Conservation (phyloP, 2,888 invertebrate genomes). For the Lithophane ornitopus region DNA sequence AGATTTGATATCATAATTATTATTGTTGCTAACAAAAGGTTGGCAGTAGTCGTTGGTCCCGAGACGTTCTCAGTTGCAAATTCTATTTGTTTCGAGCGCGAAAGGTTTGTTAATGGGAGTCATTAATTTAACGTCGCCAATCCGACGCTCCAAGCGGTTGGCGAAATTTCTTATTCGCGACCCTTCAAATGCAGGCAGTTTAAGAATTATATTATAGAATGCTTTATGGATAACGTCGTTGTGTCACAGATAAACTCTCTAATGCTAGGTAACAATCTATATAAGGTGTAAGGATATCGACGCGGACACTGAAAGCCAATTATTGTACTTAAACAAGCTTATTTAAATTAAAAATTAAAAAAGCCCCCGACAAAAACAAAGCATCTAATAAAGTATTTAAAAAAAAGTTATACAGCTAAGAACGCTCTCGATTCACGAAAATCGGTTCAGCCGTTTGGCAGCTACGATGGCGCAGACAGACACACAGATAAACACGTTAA, state of each 20-base stretch:
- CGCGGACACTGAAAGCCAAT: too few relatives aligned
- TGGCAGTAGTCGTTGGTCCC: constrained; percentile 28
- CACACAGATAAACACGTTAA: too few relatives aligned
- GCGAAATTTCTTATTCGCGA: constrained; percentile 64
- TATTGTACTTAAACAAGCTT: too few relatives aligned
- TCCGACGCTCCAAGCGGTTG: constrained; percentile 64
- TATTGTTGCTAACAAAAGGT: constrained; percentile 52
- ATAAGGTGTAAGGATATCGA: background rate
- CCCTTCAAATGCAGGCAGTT: constrained; percentile 58
- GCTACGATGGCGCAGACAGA: too few relatives aligned
- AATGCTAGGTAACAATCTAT: constrained; percentile 1
- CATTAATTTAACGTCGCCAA: constrained; percentile 76
- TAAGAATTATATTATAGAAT: constrained; percentile 44
- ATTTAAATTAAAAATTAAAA: too few relatives aligned
- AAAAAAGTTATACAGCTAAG: too few relatives aligned
- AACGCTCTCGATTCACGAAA: too few relatives aligned
- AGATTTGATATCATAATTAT: constrained; percentile 50
- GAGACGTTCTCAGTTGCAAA: constrained; percentile 56
- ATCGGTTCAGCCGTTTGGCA: too few relatives aligned
- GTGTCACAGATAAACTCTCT: constrained; percentile 14
- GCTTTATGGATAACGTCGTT: constrained; percentile 18
- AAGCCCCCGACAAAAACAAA: too few relatives aligned
- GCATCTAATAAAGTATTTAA: too few relatives aligned
- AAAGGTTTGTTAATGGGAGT: constrained; percentile 74
- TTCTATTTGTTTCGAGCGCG: constrained; percentile 75